These are phyloP conservation scores for Xestia rhomboidea DNA, from an alignment of 2,888 invertebrate species.

Conservation along the genomic window DNA sequence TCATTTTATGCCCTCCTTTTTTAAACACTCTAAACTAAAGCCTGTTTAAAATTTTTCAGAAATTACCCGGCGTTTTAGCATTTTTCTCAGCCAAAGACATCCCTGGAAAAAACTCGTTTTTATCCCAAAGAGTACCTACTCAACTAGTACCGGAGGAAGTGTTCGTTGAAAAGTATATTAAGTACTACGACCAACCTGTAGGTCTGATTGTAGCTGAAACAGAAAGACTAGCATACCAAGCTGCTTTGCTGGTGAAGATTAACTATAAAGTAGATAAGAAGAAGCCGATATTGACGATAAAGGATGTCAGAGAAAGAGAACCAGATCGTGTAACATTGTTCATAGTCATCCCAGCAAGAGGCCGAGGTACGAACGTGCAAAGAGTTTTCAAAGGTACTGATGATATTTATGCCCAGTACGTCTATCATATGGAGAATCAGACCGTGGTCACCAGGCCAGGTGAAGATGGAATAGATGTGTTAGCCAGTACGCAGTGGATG, in stretches of 20 bases:
- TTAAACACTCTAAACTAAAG: neutral
- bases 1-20: neutral
- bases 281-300: constrained; percentile 78
- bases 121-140: constrained; percentile 72
- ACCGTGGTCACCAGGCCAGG: constrained; percentile 90
- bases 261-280: constrained; percentile 86
- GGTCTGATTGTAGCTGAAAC: constrained; percentile 92
- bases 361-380: constrained; percentile 81
- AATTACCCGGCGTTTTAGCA: constrained; percentile 92
- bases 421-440: constrained; percentile 93
- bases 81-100: constrained; percentile 92
- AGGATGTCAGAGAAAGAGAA: constrained; percentile 76
- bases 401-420: constrained; percentile 91
- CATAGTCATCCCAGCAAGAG: constrained; percentile 75
- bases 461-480: constrained; percentile 93
- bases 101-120: constrained; percentile 92
- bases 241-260: constrained; percentile 91
- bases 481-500: constrained; percentile 90
- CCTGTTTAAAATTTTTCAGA: constrained; percentile 83
- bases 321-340: constrained; percentile 74
- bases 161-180: constrained; percentile 89
- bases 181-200: constrained; percentile 92
- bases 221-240: constrained; percentile 89
- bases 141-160: constrained; percentile 82
- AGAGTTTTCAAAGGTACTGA: constrained; percentile 90